Base-by-base conservation (phyloP, 2,797 vertebrate genomes). In the Coracias cyanogaster region DNA sequence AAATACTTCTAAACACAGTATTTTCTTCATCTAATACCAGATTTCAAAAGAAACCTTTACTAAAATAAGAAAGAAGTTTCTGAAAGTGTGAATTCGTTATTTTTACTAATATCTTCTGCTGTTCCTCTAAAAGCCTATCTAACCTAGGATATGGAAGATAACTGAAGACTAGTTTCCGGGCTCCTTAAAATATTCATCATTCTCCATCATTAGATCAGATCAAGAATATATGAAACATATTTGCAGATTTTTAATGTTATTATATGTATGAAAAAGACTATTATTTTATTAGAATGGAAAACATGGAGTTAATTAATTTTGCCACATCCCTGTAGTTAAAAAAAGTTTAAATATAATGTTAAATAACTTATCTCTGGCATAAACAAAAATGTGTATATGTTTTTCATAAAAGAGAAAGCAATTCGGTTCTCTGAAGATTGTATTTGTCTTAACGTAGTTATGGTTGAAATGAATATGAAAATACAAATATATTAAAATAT, bases 401-500 rank as follows among this genome's bases (percentile, higher is more conserved):
- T 86, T 90, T 76, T 39, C 41, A 54, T 35, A 52, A 82, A 58
- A 74, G 46, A 76, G 13, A 86, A 73, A 80, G 5, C 3, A 69
- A 57, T 69, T 76, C 10, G 58, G 7, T 35, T n/a, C n/a, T 91
- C 37, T 90, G 48, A 91, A 82, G 57, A 62, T 43, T 85, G 29
- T 31, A 91, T 26, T 81, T 72, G 58, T 28, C 39, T 86, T 94
- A 77, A 67, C 60, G 46, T 72, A 76, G 72, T 72, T 95, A 48
- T 26, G 66, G 22, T 46, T 86, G 29, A 91, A 94, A 93, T 80
- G 3, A 87, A 25, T 92, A 88, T 58, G 35, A 87, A 80, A 86
- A 88, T 45, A 82, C 87, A 95, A 90, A 88, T 90, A 51, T 66
- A 89, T 84, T 85, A 41, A 80, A 92, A 31, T 72, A 66, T 94